Evolutionary conservation across 2,113 vertebrate genomes (phyloP), one percentile per base, ranked within the genome.

Genomic region (Macquaria australasica): DNA sequence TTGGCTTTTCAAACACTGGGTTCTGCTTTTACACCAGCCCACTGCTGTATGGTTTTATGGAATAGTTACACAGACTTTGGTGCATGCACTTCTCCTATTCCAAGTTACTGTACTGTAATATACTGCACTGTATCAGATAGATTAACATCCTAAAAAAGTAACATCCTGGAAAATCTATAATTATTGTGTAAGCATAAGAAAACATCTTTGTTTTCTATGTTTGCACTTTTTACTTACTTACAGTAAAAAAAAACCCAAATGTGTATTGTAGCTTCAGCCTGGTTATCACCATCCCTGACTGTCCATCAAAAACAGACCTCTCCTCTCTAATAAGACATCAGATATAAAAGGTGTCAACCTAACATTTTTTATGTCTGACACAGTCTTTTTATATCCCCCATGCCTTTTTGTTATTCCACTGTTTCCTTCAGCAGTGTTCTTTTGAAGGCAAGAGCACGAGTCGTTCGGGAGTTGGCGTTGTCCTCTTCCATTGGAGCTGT

Each of bases 401-500:
- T 48, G 41, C 20, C 3, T 34, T 71, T 79, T 71, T 84, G n/a
- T 67, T 62, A 16, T 74, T 77, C 62, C 5, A 3, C 34, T 56
- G 43, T 55, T 82, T 59, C 39, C 69, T 64, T 68, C 63, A n/a
- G 3, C 51, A 41, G 69, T 67, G 50, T 31, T 73, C 34, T 14
- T 73, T 60, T 14, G 31, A 64, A 63, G 31, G 53, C 58, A 34
- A 64, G 77, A 28, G 34, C 67, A 77, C 28, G 63, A 70, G 43
- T 73, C 1, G 7, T 77, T 80, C 83, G 7, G 16, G 66, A 73
- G 70, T 64, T 62, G 25, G 28, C 28, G 34, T 28, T 16, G 1
- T 79, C 76, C 66, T 60, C 10, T 60, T 81, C 55, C 71, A 60
- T 64, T 69, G 64, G 75, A 86, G 70, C 87, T 82, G 83, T 82